Conservation (phyloP, 2,888 invertebrate genomes). For the Idaea straminata region DNA sequence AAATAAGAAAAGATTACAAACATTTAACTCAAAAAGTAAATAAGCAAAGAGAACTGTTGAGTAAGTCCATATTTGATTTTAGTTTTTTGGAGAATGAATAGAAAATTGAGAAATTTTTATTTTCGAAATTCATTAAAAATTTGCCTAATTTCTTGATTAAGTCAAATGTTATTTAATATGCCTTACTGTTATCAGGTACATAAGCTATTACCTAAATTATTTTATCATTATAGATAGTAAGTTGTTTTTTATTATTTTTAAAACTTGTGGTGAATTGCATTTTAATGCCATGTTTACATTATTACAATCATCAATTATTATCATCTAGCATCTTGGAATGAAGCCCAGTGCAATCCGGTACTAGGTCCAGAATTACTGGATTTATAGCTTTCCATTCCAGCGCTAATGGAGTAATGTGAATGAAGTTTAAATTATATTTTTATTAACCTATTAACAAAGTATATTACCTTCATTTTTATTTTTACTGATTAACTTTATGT, state of each 20-base stretch:
- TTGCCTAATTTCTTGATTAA: not conserved
- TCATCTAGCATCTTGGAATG: too few species aligned
- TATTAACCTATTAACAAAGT: not conserved
- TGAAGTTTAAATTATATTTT: not conserved
- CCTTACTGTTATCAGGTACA: not conserved
- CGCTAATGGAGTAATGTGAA: not conserved
- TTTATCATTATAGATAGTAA: not conserved
- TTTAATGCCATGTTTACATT: too few species aligned
- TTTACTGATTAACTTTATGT: constrained; percentile 26
- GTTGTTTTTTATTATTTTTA: not conserved
- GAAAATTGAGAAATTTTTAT: constrained; percentile 4
- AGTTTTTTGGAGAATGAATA: constrained; percentile 58
- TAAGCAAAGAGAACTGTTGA: constrained; percentile 54
- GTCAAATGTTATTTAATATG: not conserved
- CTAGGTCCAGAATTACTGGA: too few species aligned
- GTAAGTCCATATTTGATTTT: constrained; percentile 57
- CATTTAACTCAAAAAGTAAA: constrained; percentile 57
- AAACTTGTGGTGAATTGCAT: not conserved
- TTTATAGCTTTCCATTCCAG: not conserved
- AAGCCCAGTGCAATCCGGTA: too few species aligned
- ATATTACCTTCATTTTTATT: constrained; percentile 6
- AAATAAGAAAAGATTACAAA: constrained; percentile 55
- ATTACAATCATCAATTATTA: too few species aligned
- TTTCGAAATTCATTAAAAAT: not conserved
- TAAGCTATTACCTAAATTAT: not conserved